A percentile compares a stretch with the other conserved stretches of the same genome.
Evolutionary conservation across 2,797 vertebrate species (phyloP).

Genomic region (Eulemur mongoz): DNA sequence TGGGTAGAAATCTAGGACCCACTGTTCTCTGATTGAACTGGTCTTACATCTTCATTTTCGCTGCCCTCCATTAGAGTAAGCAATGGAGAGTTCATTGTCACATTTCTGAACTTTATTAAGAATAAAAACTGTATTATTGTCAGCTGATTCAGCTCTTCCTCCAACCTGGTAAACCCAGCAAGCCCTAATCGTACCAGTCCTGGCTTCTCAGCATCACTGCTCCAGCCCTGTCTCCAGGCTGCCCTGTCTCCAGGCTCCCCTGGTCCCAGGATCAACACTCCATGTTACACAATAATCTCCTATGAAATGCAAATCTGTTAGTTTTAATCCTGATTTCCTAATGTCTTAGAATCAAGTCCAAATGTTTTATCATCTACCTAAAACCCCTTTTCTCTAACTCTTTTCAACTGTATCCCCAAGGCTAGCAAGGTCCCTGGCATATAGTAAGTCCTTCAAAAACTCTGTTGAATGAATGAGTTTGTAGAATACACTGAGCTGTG

Average conservation of each 20-base stretch:
- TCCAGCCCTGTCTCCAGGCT: too few species aligned
- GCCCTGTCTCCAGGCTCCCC: too few species aligned
- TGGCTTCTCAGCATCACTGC: accelerated
- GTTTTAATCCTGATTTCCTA: not conserved
- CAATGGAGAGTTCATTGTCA: not conserved
- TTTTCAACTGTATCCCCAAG: not conserved
- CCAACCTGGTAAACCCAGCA: not conserved
- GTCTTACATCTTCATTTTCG: not conserved
- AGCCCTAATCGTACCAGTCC: not conserved
- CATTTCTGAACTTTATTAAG: not conserved
- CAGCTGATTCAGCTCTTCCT: not conserved
- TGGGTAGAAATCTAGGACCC: not conserved
- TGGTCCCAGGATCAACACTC: accelerated
- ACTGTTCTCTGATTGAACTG: not conserved
- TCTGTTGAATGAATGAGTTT: not conserved
- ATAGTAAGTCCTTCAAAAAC: not conserved
- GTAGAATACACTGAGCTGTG: not conserved
- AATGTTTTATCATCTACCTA: not conserved
- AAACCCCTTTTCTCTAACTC: not conserved
- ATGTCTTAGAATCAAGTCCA: not conserved
- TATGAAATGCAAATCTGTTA: not conserved
- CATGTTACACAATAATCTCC: not conserved
- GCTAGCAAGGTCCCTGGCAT: not conserved
- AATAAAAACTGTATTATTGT: not conserved
- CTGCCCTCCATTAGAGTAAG: not conserved